Conservation (phyloP, 2,888 invertebrate genomes). For the Cecidostiba fungosa region DNA sequence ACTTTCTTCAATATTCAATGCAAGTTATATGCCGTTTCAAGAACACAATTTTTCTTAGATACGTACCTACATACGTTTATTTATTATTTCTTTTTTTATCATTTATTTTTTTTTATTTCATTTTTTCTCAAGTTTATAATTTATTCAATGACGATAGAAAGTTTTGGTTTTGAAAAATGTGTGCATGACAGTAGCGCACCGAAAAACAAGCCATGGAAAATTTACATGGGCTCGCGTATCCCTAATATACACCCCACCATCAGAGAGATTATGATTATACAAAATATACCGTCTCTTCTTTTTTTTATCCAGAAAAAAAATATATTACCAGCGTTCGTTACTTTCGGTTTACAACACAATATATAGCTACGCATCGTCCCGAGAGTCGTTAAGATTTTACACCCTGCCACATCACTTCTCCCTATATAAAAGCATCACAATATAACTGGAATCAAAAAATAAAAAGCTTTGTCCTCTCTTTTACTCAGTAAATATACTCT, state of each 20-base stretch:
- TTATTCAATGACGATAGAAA: background rate
- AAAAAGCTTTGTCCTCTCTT: constrained; percentile 19
- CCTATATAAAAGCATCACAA: constrained; percentile 21
- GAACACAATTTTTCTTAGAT: constrained; percentile 50
- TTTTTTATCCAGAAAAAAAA: background rate
- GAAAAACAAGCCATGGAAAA: constrained; percentile 40
- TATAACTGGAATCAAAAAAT: constrained; percentile 38
- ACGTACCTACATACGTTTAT: constrained; percentile 10
- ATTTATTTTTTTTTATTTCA: background rate
- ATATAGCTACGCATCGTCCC: background rate
- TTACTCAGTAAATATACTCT: background rate
- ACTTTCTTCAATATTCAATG: constrained; percentile 39
- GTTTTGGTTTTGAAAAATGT: constrained; percentile 2
- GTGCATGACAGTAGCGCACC: constrained; percentile 2
- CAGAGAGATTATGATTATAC: background rate
- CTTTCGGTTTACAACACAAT: background rate
- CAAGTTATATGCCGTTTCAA: constrained; percentile 14
- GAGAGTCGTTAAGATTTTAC: background rate
- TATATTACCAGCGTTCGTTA: background rate
- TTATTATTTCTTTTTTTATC: background rate
- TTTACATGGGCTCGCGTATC: constrained; percentile 33
- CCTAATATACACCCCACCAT: too few species aligned
- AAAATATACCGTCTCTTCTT: constrained; percentile 28
- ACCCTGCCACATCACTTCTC: background rate
- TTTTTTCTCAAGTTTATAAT: background rate